These are phyloP conservation scores for Mola mola DNA, from an alignment of 2,113 vertebrate genomes.

Conservation along the genomic window DNA sequence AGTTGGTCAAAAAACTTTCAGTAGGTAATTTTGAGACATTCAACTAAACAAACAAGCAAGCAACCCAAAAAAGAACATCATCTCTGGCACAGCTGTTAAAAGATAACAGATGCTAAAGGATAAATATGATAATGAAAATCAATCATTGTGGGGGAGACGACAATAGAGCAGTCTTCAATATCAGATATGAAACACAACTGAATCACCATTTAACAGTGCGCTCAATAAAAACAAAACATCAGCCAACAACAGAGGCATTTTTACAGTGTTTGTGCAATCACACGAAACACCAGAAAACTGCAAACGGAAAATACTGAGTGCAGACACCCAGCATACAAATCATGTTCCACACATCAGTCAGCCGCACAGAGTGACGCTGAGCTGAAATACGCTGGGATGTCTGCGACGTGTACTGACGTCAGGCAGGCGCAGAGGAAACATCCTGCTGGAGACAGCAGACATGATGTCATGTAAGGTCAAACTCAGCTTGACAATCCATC, in stretches of 20 bases:
- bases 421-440: slow-evolving; percentile 45
- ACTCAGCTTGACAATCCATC: slow-evolving; percentile 32
- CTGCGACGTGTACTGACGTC: slow-evolving; percentile 59
- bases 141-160: too few species aligned
- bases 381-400: slow-evolving; percentile 18
- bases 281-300: background rate
- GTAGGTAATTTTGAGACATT: too few species aligned
- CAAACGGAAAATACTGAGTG: slow-evolving; percentile 1
- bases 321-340: slow-evolving; percentile 33
- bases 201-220: too few species aligned
- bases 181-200: too few species aligned
- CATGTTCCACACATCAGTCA: slow-evolving; percentile 16
- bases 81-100: too few species aligned
- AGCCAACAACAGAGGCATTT: background rate
- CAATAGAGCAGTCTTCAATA: background rate
- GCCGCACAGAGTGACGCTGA: slow-evolving; percentile 17
- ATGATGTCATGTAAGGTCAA: slow-evolving; percentile 57
- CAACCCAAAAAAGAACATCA: too few species aligned
- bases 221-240: slow-evolving; percentile 17
- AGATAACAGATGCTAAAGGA: too few species aligned
- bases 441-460: slow-evolving; percentile 49
- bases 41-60: too few species aligned
- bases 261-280: background rate
- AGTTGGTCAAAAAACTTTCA: too few species aligned
- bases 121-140: too few species aligned